phyloP scores from a whole-genome alignment of 2,888 invertebrate genomes.

The Drosophila niveifrons region DNA sequence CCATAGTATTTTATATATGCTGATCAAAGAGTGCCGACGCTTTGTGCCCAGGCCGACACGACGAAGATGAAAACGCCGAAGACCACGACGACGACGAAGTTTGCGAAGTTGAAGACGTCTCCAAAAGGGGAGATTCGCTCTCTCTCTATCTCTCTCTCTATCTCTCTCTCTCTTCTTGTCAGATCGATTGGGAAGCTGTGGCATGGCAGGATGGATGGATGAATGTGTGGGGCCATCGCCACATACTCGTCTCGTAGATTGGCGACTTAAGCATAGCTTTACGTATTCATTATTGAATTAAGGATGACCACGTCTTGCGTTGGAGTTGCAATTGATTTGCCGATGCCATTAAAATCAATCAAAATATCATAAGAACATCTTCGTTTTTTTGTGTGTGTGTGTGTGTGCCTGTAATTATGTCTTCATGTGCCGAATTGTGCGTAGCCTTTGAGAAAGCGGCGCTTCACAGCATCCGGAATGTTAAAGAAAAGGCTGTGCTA shows the following conservation, averaged over 20 bases:
- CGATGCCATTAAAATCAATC: conserved; percentile 77
- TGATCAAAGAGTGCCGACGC: conserved; percentile 85
- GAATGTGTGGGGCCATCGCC: conserved; percentile 33
- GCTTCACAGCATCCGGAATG: conserved; percentile 35
- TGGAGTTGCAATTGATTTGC: conserved; percentile 73
- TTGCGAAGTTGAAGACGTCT: conserved; percentile 35
- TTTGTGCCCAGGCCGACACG: conserved; percentile 82
- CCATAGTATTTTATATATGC: conserved; percentile 85
- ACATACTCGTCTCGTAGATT: conserved; percentile 18
- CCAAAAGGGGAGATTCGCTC: conserved; percentile 7
- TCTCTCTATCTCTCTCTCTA: too few species aligned
- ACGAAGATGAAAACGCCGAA: conserved; percentile 32
- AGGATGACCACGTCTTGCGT: conserved; percentile 81
- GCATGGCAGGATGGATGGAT: conserved; percentile 1
- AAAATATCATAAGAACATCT: conserved; percentile 57
- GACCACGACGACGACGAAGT: conserved; percentile 23
- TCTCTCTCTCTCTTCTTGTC: too few species aligned
- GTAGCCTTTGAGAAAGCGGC: conserved; percentile 55
- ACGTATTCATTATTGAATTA: conserved; percentile 81
- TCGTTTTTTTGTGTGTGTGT: too few species aligned
- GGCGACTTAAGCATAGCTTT: conserved; percentile 49
- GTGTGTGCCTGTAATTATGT: conserved; percentile 26
- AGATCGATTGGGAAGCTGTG: conserved; percentile 26
- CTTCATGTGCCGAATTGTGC: not conserved
- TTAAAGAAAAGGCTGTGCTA: conserved; percentile 60